Evolutionary conservation across 1,140 invertebrate genomes (phyloP).

Genomic region (Carposina sasakii): DNA sequence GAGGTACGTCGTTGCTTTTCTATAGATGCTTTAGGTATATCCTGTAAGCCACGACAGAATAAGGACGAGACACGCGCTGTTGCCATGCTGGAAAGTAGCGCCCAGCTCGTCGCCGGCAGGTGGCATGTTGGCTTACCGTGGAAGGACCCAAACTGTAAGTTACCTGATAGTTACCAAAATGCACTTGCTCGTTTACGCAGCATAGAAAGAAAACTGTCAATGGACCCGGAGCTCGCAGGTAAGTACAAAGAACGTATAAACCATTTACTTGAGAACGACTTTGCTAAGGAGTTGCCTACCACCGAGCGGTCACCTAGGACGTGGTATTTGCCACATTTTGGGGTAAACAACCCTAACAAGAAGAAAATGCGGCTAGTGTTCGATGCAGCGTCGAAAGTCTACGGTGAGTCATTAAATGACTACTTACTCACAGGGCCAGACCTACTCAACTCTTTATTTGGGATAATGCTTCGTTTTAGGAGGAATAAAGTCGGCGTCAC

Average conservation of each 20-base stretch:
- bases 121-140: conserved; percentile 29
- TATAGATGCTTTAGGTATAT: not conserved
- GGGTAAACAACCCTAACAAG: conserved; percentile 11
- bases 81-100: conserved; percentile 13
- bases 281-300: conserved; percentile 3
- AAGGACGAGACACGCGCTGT: conserved; percentile 17
- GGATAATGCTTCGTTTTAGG: conserved; percentile 31
- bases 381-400: conserved; percentile 7
- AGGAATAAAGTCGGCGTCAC: conserved; percentile 24
- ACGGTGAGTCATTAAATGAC: conserved; percentile 8
- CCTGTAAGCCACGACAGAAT: not conserved
- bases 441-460: conserved; percentile 24
- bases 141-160: conserved; percentile 9
- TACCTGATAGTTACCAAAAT: conserved; percentile 16
- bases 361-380: conserved; percentile 11
- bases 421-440: conserved; percentile 30
- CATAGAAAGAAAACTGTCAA: conserved; percentile 18
- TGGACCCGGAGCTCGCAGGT: not conserved
- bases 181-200: conserved; percentile 6
- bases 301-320: conserved; percentile 1
- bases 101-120: conserved; percentile 10
- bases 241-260: conserved; percentile 13
- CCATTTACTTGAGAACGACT: conserved; percentile 16
- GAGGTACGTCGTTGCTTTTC: not conserved
- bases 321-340: conserved; percentile 24